Base-by-base conservation (phyloP, 1,140 invertebrate genomes). In the Drosophila hydei region DNA sequence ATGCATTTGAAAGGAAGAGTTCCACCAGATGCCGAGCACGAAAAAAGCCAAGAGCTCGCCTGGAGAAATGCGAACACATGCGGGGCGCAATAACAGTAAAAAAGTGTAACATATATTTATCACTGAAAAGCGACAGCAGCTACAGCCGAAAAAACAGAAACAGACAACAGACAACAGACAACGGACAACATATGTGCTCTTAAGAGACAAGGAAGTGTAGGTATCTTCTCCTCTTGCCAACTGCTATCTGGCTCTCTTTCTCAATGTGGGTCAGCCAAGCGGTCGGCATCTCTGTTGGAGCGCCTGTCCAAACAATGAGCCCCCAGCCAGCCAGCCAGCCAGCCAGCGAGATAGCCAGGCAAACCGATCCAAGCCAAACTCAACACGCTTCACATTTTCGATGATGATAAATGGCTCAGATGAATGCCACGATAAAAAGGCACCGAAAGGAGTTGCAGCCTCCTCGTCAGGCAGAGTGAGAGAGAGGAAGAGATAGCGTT, bases 31-130 rank as follows among this genome's bases (percentile, higher is more conserved):
- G 6, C 5, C 11, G 7, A 58, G 21, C 11, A 9, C 18, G 27
- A 30, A 25, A 52, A 14, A 18, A 16, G 27, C 25, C 16, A 25
- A 55, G 9, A 43, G 40, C 19, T 50, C 21, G 21, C 21, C 52
- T 47, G 51, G 62, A 67, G 55, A 61, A 61, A 68, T 60, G 63
- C 63, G 55, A 27, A 33, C 70, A 68, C 70, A 73, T 68, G 56
- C 56, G 65, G 64, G 45, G 71, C 56, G 65, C 71, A 69, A 73
- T 73, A 73, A 69, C 71, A 73, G 65, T 73, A 73, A 73, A 73
- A 73, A 69, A 69, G 71, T 73, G 65, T 73, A 73, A 73, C 65
- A 73, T 73, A 70, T 73, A 73, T 73, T 73, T 73, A 73, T 73
- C 71, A 73, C 64, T 69, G 54, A 73, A 73, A 73, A 70, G 58